Percentiles rank a stretch among this genome's conserved stretches.
Conservation (phyloP, 1,140 invertebrate genomes). For the Aphelinus atriplicis region DNA sequence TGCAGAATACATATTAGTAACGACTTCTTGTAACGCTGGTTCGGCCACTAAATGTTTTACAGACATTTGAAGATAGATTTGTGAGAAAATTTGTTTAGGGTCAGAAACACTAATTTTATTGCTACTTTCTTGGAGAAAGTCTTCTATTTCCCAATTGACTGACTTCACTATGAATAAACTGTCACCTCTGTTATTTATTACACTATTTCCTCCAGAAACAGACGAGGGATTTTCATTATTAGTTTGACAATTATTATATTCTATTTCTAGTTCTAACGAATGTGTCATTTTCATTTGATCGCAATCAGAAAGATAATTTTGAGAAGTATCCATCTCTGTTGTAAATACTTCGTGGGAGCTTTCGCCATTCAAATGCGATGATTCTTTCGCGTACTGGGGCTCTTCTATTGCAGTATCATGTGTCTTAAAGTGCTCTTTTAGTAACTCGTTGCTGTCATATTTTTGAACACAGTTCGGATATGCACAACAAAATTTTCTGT, state of each 20-base stretch:
- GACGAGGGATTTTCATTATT: not conserved
- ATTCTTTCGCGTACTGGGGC: not conserved
- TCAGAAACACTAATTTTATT: not conserved
- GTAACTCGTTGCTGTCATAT: not conserved
- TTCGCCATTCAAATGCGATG: not conserved
- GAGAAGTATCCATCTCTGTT: not conserved
- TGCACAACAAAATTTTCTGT: too few relatives aligned
- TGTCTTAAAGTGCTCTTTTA: not conserved
- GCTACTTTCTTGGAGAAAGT: not conserved
- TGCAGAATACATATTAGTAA: slow-evolving; percentile 2
- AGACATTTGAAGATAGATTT: slow-evolving; percentile 2
- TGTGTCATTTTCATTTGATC: not conserved
- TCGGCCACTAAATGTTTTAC: slow-evolving; percentile 8
- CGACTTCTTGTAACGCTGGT: not conserved
- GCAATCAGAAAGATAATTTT: too few relatives aligned
- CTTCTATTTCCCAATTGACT: not conserved
- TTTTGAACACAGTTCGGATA: too few relatives aligned
- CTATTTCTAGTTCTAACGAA: not conserved
- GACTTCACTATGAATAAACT: slow-evolving; percentile 5
- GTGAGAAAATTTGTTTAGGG: not conserved
- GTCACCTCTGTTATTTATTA: not conserved
- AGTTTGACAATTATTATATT: not conserved
- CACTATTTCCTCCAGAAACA: not conserved
- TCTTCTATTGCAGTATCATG: not conserved
- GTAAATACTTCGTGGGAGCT: not conserved